Evolutionary conservation across 1,140 invertebrate species (phyloP), one percentile per base, ranked within the genome.

Genomic region (Leptinotarsa undecemlineata): DNA sequence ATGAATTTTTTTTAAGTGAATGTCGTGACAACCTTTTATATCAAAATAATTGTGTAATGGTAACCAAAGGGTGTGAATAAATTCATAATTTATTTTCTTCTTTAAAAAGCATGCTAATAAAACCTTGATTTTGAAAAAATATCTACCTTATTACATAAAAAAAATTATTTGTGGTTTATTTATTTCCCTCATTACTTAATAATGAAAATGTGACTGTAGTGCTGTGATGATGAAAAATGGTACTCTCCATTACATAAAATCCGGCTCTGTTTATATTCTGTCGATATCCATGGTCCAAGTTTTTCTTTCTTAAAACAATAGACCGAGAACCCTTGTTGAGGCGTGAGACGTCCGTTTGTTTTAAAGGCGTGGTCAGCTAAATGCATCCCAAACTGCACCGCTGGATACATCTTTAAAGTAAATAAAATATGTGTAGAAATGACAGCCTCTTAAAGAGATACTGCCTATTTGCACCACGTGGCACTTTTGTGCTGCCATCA

Each of bases 341-440:
- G 71, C 21, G 71, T 73, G 60, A 42, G 71, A 64, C 17, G 71
- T 51, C 33, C 64, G 21, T 67, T 67, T 67, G 64, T 67, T 67
- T 67, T 67, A 26, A 17, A 26, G 64, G 64, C 64, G 64, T 67
- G 64, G 64, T 23, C 23, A 23, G 26, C 64, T 67, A 67, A 67
- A 67, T 67, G 21, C 6, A 67, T 26, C 64, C 64, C 66, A 72
- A 75, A 67, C 51, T 26, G 19, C 70, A 72, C 62, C 51, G 70
- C 69, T 63, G 66, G 74, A 19, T 57, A 71, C 70, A 48, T 75
- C 67, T 75, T 71, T 72, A 75, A 75, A 75, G 71, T 70, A 75
- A 75, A 75, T 75, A 75, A 75, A 75, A 72, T 64, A 75, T 72
- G 71, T 75, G 66, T 72, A 72, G 51, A 72, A 75, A 75, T 75